Conservation (phyloP, 2,797 vertebrate genomes). For the Fundulus diaphanus region DNA sequence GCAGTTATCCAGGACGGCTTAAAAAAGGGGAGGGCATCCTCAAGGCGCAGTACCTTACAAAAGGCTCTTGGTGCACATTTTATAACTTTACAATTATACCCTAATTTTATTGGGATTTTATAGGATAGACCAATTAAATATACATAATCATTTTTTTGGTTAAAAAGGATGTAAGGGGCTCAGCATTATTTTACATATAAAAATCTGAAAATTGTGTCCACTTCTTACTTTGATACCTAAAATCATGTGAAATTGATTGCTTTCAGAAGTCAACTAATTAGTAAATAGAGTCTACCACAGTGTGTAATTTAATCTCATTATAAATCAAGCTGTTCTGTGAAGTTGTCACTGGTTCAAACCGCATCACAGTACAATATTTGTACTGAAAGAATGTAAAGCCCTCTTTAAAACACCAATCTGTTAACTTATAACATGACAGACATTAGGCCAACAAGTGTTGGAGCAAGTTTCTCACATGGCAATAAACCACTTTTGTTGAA, state of each 20-base stretch:
- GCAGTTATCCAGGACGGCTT: not conserved
- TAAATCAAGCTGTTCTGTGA: not conserved
- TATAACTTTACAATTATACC: no score
- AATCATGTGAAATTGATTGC: not conserved
- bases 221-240: not conserved
- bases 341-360: not conserved
- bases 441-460: not conserved
- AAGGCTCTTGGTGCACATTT: no score
- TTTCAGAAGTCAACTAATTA: not conserved
- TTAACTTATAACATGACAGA: constrained; percentile 45
- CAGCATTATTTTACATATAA: no score
- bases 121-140: no score
- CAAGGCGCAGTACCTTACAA: no score
- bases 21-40: not conserved
- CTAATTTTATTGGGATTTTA: no score
- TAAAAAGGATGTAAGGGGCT: no score
- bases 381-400: constrained; percentile 26
- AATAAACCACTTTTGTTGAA: constrained; percentile 43
- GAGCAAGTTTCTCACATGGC: constrained; percentile 34
- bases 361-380: not conserved
- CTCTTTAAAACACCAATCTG: constrained; percentile 23
- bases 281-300: no score
- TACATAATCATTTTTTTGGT: no score
- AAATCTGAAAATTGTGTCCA: not conserved
- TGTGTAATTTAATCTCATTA: not conserved